These are phyloP conservation scores for Charina bottae DNA, from an alignment of 2,113 vertebrate species.

Conservation along the genomic window DNA sequence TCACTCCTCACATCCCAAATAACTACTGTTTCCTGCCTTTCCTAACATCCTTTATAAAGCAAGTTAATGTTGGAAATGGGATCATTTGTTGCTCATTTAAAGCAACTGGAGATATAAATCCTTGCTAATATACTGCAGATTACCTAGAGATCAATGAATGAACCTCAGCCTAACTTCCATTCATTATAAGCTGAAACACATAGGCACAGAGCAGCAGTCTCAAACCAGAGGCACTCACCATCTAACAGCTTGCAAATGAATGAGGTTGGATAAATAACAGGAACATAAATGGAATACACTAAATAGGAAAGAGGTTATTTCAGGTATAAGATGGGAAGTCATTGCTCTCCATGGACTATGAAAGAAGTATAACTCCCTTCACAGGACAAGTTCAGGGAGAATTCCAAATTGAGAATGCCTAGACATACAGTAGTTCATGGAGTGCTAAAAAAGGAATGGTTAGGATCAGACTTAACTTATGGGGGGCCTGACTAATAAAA, in stretches of 20 bases:
- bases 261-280: conserved; percentile 34
- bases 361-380: not conserved
- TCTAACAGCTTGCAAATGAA: conserved; percentile 36
- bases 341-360: not conserved
- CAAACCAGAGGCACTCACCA: not conserved
- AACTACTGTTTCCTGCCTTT: not conserved
- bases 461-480: not conserved
- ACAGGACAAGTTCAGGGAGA: not conserved
- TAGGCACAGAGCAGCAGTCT: conserved; percentile 3
- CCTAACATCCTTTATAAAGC: not conserved
- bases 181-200: conserved; percentile 28
- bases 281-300: conserved; percentile 28
- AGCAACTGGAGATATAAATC: not conserved
- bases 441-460: not conserved
- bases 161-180: conserved; percentile 38
- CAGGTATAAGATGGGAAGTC: not conserved
- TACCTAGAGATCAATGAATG: conserved; percentile 23
- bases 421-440: not conserved
- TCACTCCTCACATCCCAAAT: not conserved
- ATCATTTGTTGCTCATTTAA: not conserved
- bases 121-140: not conserved
- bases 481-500: not conserved
- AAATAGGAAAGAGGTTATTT: conserved; percentile 7
- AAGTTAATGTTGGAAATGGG: not conserved
- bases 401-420: not conserved